These are phyloP conservation scores for Anthopleura xanthogrammica DNA, from an alignment of 92 coral and sea anemone species.

Conservation along the genomic window DNA sequence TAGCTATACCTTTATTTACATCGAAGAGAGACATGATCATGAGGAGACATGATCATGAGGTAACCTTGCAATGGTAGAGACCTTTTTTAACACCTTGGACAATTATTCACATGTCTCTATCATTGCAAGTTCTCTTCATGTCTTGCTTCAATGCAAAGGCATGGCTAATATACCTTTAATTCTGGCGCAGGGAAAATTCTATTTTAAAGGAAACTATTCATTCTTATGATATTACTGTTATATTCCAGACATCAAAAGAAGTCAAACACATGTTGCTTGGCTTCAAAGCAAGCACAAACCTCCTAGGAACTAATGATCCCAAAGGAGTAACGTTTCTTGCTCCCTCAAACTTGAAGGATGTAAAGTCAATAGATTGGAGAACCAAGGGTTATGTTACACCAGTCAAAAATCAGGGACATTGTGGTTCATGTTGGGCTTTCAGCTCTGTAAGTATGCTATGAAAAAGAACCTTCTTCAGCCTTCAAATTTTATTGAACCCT, in stretches of 20 bases:
- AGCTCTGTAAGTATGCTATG: conserved; percentile 69
- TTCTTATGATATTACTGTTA: not conserved
- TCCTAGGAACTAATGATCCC: conserved; percentile 24
- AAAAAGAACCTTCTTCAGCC: too few species aligned
- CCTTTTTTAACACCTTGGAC: too few species aligned
- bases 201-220: too few species aligned
- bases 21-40: too few species aligned
- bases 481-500: not conserved
- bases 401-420: conserved; percentile 85
- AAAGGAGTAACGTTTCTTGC: conserved; percentile 68
- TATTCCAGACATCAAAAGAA: conserved; percentile 73
- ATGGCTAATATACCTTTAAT: too few species aligned
- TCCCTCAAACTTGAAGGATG: conserved; percentile 66
- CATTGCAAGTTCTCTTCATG: too few species aligned
- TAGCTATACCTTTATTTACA: too few species aligned
- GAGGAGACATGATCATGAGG: too few species aligned
- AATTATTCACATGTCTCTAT: too few species aligned
- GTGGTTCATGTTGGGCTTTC: conserved; percentile 97
- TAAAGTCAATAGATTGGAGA: conserved; percentile 80
- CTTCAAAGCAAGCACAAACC: conserved; percentile 36
- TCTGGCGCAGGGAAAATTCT: too few species aligned
- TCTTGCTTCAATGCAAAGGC: too few species aligned
- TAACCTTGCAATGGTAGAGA: too few species aligned
- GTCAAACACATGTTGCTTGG: conserved; percentile 58
- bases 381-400: conserved; percentile 89